A percentile compares a stretch with the other conserved stretches of the same genome.
phyloP scores from a whole-genome alignment of 2,888 invertebrate species.

The Lepidochrysops patricia region DNA sequence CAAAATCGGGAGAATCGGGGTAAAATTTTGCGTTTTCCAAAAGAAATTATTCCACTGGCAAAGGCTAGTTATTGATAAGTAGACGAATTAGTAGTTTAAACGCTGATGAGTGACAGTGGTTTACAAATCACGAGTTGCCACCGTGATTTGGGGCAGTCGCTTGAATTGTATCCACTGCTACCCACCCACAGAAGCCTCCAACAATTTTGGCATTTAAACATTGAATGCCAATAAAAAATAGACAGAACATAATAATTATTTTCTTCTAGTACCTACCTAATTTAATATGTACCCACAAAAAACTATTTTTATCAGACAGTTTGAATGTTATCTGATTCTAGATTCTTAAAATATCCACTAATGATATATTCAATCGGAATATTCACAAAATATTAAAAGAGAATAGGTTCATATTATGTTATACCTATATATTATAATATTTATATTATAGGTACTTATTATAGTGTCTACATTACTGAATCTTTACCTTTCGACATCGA shows the following conservation, averaged over 20 bases:
- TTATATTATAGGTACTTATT: neutral
- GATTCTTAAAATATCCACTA: too few relatives aligned
- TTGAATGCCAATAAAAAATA: neutral
- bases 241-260: neutral
- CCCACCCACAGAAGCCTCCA: conserved; percentile 7
- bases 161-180: neutral
- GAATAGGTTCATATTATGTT: neutral
- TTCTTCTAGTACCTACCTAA: too few relatives aligned
- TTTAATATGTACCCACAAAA: too few relatives aligned
- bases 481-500: neutral
- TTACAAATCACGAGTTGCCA: too few relatives aligned
- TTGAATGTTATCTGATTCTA: neutral
- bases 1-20: too few relatives aligned
- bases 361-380: too few relatives aligned
- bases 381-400: neutral
- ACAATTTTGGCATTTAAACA: neutral
- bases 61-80: too few relatives aligned
- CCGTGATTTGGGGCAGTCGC: too few relatives aligned
- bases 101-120: neutral
- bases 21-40: too few relatives aligned
- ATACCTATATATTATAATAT: too few relatives aligned
- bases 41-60: too few relatives aligned
- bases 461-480: neutral
- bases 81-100: conserved; percentile 16
- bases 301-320: too few relatives aligned